Evolutionary conservation across 2,797 vertebrate genomes (phyloP).

Genomic region (Amazonetta brasiliensis): DNA sequence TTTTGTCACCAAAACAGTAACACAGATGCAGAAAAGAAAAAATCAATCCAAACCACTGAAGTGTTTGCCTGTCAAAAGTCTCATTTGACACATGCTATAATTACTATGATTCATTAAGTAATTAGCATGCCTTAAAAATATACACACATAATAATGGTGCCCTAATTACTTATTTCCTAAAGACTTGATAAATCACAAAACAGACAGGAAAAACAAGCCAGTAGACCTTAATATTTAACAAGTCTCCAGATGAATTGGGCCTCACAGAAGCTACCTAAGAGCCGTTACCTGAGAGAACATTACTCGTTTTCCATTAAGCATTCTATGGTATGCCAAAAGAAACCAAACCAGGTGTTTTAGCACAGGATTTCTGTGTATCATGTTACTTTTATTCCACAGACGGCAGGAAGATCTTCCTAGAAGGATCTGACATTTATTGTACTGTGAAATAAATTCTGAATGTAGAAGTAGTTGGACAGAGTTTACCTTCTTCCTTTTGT

Average conservation of each 20-base stretch:
- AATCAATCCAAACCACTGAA: not conserved
- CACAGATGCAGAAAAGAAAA: not conserved
- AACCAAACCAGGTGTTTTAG: not conserved
- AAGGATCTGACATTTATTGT: not conserved
- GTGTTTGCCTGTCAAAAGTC: not conserved
- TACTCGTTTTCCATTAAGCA: not conserved
- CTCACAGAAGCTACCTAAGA: not conserved
- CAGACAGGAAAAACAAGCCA: constrained; percentile 27
- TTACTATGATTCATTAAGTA: constrained; percentile 23
- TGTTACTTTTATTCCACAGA: not conserved
- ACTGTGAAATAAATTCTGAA: not conserved
- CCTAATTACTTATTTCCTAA: constrained; percentile 43
- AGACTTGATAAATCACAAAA: constrained; percentile 31
- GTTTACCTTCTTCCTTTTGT: not conserved
- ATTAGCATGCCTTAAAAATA: constrained; percentile 46
- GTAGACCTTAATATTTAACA: not conserved
- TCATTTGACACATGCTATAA: not conserved
- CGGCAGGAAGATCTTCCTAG: not conserved
- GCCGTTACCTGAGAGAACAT: not conserved
- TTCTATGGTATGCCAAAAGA: not conserved
- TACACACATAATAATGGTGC: constrained; percentile 9
- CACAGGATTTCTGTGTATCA: not conserved
- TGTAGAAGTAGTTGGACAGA: not conserved
- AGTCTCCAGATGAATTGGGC: not conserved
- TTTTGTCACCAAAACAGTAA: not conserved